Percentiles rank a stretch among this genome's conserved stretches.
Evolutionary conservation across 2,113 vertebrate species (phyloP).

Genomic region (Prionailurus bengalensis): DNA sequence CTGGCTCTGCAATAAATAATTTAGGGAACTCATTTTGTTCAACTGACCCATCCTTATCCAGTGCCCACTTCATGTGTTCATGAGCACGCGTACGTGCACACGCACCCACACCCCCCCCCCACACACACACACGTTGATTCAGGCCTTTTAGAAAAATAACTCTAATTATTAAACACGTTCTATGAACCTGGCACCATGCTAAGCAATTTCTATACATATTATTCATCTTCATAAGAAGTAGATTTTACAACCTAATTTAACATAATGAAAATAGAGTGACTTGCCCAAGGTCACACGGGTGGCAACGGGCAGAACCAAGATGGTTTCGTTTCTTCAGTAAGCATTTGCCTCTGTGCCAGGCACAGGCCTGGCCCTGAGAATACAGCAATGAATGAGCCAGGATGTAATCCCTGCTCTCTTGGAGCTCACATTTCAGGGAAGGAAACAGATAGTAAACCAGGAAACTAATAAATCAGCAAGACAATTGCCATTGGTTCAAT

Average conservation of each 20-base stretch:
- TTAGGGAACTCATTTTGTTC: background rate
- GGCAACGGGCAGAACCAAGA: constrained; percentile 19
- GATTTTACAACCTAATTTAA: constrained; percentile 23
- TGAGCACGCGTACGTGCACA: background rate
- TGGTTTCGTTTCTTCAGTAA: constrained; percentile 11
- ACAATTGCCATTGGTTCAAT: background rate
- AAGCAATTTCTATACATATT: background rate
- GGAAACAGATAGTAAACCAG: background rate
- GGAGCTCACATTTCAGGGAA: background rate
- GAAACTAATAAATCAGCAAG: background rate
- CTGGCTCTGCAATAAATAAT: background rate
- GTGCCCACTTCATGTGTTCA: background rate
- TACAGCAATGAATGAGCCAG: background rate
- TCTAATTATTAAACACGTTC: background rate
- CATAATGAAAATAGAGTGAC: constrained; percentile 36
- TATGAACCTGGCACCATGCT: background rate
- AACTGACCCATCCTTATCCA: background rate
- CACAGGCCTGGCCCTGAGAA: background rate
- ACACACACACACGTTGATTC: background rate
- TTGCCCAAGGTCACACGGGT: constrained; percentile 70
- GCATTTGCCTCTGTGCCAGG: background rate
- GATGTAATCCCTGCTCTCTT: background rate
- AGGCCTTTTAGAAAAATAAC: background rate
- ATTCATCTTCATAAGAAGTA: constrained; percentile 23
- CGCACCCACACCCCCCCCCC: background rate